Evolutionary conservation across 2,888 invertebrate genomes (phyloP), one percentile per base, ranked within the genome.

Genomic region (Mamestra brassicae): DNA sequence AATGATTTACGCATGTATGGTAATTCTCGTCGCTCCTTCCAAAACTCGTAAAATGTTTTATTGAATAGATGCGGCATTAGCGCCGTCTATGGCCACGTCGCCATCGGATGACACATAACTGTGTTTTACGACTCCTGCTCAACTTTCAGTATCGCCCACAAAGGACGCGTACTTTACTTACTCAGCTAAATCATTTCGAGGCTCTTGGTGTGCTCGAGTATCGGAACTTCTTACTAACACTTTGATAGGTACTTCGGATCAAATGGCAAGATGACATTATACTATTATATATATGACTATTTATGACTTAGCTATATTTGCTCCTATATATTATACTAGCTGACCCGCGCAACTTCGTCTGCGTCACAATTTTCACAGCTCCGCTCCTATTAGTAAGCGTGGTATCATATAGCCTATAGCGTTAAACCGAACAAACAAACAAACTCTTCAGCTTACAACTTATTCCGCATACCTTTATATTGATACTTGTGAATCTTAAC

Each of bases 31-130:
- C 34, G 62, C 71, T 81, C 71, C 72, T 80, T 82, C 78, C 84
- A 72, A 66, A 69, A 71, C 76, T 81, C 87, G 66, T 88, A 88
- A 87, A 87, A 76, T 81, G 69, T 87, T 85, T 85, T 88, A 88
- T 86, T 85, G 86, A 89, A 87, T 85, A 80, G 83, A 82, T 87
- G 80, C 71, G 80, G 74, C 70, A 65, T 79, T 71, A 74, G 47
- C 47, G 47, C 76, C 69, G 61, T 80, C 71, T 77, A 65, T 64
- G 50, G 73, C 58, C 75, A 64, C 74, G 85, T 80, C 79, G 79
- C 79, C 85, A 74, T 79, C 64, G 42, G 36, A 75, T 77, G 72
- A 80, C 88, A 77, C 72, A 85, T 85, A 67, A 74, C 83, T 71
- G 68, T 76, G 71, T 83, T 87, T 87, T 88, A 87, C 76, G 78